Evolutionary conservation across 2,113 vertebrate species (phyloP).

Genomic region (Ciconia stormi): DNA sequence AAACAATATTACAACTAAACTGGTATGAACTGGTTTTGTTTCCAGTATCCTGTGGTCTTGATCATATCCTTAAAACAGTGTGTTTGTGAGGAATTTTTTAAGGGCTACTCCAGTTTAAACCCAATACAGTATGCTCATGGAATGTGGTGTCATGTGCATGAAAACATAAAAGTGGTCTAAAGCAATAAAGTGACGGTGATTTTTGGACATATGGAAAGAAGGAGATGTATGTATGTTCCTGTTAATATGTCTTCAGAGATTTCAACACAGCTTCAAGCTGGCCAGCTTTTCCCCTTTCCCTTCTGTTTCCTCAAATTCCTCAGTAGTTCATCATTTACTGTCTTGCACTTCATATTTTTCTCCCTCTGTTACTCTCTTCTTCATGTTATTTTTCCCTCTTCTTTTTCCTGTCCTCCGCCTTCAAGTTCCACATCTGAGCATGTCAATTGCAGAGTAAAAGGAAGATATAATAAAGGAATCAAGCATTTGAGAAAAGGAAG

Average conservation of each 20-base stretch:
- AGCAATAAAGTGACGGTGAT: neutral
- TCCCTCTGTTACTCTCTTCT: slow-evolving; percentile 32
- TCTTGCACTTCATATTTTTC: slow-evolving; percentile 31
- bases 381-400: slow-evolving; percentile 40
- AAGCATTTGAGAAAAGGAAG: slow-evolving; percentile 51
- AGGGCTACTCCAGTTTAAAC: neutral
- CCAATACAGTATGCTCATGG: neutral
- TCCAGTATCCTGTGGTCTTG: neutral
- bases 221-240: neutral
- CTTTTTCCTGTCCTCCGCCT: slow-evolving; percentile 51
- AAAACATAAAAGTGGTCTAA: neutral
- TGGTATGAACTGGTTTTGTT: neutral
- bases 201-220: neutral
- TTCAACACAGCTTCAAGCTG: neutral
- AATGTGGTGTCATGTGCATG: neutral
- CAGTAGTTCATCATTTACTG: slow-evolving; percentile 20
- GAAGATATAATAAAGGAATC: slow-evolving; percentile 58
- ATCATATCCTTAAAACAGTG: neutral
- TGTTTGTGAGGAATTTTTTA: neutral
- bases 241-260: neutral
- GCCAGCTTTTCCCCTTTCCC: neutral
- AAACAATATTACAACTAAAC: neutral
- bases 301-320: slow-evolving; percentile 32
- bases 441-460: slow-evolving; percentile 49
- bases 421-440: slow-evolving; percentile 53